Base-by-base conservation (phyloP, 2,888 invertebrate species). In the Dasysyrphus tricinctus region DNA sequence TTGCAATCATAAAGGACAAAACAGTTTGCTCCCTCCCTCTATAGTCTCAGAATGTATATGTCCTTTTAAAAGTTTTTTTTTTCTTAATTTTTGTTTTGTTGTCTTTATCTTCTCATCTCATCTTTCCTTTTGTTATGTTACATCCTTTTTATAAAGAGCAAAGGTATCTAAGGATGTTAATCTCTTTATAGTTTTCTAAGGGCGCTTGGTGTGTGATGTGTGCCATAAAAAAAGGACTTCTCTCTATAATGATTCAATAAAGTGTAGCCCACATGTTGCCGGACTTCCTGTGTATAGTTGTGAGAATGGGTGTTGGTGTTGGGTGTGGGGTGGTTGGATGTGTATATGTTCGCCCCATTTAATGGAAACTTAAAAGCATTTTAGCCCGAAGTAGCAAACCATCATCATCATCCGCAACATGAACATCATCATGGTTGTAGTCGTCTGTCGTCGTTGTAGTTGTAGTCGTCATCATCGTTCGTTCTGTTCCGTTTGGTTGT, bases 361-460 rank as follows among this genome's bases (percentile, higher is more conserved):
- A 86, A 86, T 86, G 85, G 85, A 81, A 86, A 86, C 81, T 86
- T 80, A 86, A 85, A 86, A 81, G 85, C 81, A 86, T 86, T 86
- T 86, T 65, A 81, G 78, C 78, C 85, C 74, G 70, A 86, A 81
- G 85, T 73, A 83, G 78, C 85, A 86, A 85, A 81, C 85, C 77
- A 86, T 81, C 85, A 81, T 65, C 80, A 80, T 77, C 77, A 77
- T 80, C 77, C 67, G 65, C 76, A 79, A 70, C 83, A 84, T 84
- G 74, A 63, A 69, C 80, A 80, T 76, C 72, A 76, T 80, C 80
- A 59, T 77, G 56, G 44, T 61, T 79, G 56, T 32, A 3, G 32
- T 32, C 32, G 32, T 32, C 32, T 3, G 32, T 54, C 54, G 47
- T 75, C 61, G 57, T 42, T 12, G 57, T 67, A 39, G 34, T 49